Evolutionary conservation across 2,888 invertebrate species (phyloP), one percentile per base, ranked within the genome.

Genomic region (Rhagonycha fulva): DNA sequence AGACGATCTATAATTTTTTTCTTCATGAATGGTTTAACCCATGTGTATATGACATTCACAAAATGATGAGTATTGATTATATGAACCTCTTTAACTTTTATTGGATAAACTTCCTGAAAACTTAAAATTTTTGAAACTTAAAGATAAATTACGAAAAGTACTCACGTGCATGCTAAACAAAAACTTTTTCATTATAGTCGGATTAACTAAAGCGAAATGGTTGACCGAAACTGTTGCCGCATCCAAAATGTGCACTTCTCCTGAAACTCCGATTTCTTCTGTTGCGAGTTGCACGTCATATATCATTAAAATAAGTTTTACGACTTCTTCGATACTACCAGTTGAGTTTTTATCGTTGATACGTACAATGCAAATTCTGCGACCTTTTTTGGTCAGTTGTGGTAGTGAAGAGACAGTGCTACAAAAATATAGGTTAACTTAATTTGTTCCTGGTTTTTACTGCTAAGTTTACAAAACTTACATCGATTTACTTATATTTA

Each of bases 1-100:
- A 96, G 94, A 83, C 96, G 92, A 83, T 94, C 94, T 84, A 93
- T 91, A 83, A 96, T 95, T 90, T 96, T 96, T 86, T 96, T 96
- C 88, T 95, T 95, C 80, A 96, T 89, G 88, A 96, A 95, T 0
- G 96, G 96, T 86, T 95, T 95, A 24, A 95, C 95, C 87, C 96
- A 95, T 85, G 93, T 94, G 81, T 95, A 92, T 80, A 96, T 95
- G 78, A 94, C 95, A 85, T 96, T 95, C 30, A 96, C 94, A 47
- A 96, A 87, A 0, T 96, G 94, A 1, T 95, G 95, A 3, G 94
- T 93, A 85, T 96, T 96, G 84, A 96, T 92, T 0, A 96, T 93
- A 85, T 96, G 96, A 28, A 96, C 94, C 88, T 95, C 94, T 87
- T 96, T 96, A 83, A 96, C 89, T 86, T 95, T 96, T 0, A 96